Conservation (phyloP, 1,140 invertebrate genomes). For the Dysdera silvatica region DNA sequence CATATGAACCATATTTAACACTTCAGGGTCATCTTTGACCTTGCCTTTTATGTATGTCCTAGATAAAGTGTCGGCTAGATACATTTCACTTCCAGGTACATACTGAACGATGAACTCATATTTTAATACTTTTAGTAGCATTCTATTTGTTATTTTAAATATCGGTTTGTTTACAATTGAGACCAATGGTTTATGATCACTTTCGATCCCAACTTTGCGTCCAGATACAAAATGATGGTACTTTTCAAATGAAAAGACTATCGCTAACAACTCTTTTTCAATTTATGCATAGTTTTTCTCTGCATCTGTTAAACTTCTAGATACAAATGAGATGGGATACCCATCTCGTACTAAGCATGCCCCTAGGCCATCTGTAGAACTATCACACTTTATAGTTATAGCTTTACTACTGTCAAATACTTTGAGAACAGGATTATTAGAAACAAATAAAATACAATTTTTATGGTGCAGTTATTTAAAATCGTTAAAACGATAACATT, state of each 20-base stretch:
- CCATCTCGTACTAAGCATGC: not conserved
- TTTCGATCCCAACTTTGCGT: constrained; percentile 44
- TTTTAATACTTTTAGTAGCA: no score
- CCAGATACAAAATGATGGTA: constrained; percentile 46
- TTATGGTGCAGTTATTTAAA: no score
- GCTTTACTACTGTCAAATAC: not conserved
- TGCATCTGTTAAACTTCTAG: not conserved
- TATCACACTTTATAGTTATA: constrained; percentile 34
- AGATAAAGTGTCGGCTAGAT: no score
- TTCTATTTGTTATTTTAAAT: constrained; percentile 38
- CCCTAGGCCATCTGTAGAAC: no score
- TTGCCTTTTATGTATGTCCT: no score
- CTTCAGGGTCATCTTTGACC: constrained; percentile 42
- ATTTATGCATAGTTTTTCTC: constrained; percentile 43
- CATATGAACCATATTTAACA: constrained; percentile 36
- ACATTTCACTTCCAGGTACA: no score
- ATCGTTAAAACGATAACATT: no score
- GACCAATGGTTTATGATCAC: constrained; percentile 47
- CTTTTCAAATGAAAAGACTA: constrained; percentile 44
- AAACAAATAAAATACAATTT: no score
- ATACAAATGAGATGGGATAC: not conserved
- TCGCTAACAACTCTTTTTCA: constrained; percentile 47
- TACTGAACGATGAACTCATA: no score
- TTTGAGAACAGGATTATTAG: not conserved
- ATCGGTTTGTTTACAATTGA: constrained; percentile 43